Evolutionary conservation across 30 jellyfish, hydroid and myxozoan species (phyloP).

Genomic region (Pelagia noctiluca): DNA sequence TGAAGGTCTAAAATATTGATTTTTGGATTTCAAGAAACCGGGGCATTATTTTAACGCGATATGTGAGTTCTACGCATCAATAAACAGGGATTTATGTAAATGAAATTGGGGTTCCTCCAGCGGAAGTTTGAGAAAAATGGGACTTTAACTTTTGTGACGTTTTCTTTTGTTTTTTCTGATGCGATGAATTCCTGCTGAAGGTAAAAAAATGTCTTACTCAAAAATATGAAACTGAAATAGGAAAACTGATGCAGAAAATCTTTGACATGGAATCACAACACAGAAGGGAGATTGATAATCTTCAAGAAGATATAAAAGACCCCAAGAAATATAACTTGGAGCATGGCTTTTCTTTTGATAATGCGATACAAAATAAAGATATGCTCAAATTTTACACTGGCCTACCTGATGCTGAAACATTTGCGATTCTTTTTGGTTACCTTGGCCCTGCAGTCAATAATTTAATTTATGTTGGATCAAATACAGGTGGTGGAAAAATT

Average conservation of each 20-base stretch:
- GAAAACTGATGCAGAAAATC: neutral
- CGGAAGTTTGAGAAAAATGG: too few species aligned
- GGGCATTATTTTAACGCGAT: too few species aligned
- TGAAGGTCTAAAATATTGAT: too few species aligned
- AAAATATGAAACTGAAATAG: neutral
- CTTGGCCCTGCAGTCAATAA: constrained; percentile 8
- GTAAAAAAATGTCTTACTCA: too few species aligned
- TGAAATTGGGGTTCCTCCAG: too few species aligned
- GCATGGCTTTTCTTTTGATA: neutral
- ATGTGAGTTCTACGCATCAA: too few species aligned
- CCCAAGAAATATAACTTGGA: neutral
- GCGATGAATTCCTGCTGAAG: too few species aligned
- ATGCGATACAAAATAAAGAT: neutral
- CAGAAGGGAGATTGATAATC: neutral
- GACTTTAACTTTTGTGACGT: too few species aligned
- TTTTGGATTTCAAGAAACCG: too few species aligned
- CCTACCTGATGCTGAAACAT: neutral
- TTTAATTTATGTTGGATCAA: constrained; percentile 7
- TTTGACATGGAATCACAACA: neutral
- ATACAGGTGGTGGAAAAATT: neutral
- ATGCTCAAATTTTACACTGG: constrained; percentile 24
- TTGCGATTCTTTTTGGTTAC: neutral
- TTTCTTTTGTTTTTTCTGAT: too few species aligned
- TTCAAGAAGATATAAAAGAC: neutral
- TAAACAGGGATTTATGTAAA: too few species aligned